phyloP scores from a whole-genome alignment of 2,113 vertebrate species.

The Xyrauchen texanus region DNA sequence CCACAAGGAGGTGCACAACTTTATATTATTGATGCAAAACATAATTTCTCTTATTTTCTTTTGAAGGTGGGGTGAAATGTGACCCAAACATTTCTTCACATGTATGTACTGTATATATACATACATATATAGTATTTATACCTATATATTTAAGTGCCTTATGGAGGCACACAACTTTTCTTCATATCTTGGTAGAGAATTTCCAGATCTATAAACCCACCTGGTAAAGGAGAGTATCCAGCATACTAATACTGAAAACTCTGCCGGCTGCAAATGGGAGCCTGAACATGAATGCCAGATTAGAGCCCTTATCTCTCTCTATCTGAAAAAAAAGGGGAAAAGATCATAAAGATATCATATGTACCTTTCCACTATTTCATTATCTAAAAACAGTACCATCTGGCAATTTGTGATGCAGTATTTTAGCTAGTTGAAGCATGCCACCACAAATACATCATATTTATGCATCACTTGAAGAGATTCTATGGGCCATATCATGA shows the following conservation, averaged over 20 bases:
- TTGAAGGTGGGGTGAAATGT: no score
- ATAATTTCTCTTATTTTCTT: no score
- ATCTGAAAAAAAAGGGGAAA: slow-evolving; percentile 72
- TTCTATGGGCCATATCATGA: not conserved
- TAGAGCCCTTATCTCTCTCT: slow-evolving; percentile 94
- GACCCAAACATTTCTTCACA: no score
- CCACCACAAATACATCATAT: not conserved
- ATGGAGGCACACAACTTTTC: not conserved
- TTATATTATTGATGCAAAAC: no score
- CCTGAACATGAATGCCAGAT: slow-evolving; percentile 98
- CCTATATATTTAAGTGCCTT: no score
- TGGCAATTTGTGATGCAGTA: not conserved
- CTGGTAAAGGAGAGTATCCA: slow-evolving; percentile 97
- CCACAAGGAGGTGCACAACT: not conserved
- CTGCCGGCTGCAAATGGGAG: slow-evolving; percentile 92
- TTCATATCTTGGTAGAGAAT: not conserved
- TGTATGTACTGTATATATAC: no score
- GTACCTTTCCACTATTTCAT: not conserved
- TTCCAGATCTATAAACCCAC: slow-evolving; percentile 66
- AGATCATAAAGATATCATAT: slow-evolving; percentile 7
- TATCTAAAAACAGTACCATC: not conserved
- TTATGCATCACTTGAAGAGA: not conserved
- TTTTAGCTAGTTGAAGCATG: not conserved
- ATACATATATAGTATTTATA: no score
- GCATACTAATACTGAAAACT: slow-evolving; percentile 98